phyloP scores from a whole-genome alignment of 1,140 invertebrate genomes.

The Neuroterus valhalla region DNA sequence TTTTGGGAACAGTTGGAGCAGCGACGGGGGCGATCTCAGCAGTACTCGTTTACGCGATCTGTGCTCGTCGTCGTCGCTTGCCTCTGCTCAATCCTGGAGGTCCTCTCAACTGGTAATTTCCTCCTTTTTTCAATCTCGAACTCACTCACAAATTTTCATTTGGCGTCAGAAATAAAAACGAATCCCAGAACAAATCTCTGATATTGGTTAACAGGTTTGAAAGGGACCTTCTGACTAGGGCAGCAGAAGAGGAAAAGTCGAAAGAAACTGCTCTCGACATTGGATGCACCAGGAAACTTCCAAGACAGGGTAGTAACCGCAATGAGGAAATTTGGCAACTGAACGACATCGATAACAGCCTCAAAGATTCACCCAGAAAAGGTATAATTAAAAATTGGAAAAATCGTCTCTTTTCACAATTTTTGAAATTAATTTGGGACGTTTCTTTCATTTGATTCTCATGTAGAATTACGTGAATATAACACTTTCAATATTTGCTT shows the following conservation, averaged over 20 bases:
- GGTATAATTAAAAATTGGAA: constrained; percentile 31
- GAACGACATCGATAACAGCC: constrained; percentile 46
- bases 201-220: constrained; percentile 58
- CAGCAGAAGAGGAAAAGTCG: constrained; percentile 57
- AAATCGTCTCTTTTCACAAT: not conserved
- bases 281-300: constrained; percentile 41
- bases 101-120: constrained; percentile 61
- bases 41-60: constrained; percentile 62
- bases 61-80: constrained; percentile 54
- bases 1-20: constrained; percentile 61
- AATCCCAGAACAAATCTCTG: not conserved
- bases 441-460: too few species aligned
- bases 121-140: not conserved
- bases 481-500: too few species aligned
- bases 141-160: not conserved
- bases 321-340: constrained; percentile 54
- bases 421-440: too few species aligned
- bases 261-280: constrained; percentile 32
- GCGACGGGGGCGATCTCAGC: constrained; percentile 64
- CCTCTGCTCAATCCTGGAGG: constrained; percentile 46
- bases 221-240: constrained; percentile 62
- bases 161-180: too few species aligned
- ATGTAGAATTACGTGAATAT: too few species aligned
- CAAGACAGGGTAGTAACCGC: constrained; percentile 40
- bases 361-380: constrained; percentile 46